These are phyloP conservation scores for Tenebrosternarchus preto DNA, from an alignment of 2,113 vertebrate genomes.

Conservation along the genomic window DNA sequence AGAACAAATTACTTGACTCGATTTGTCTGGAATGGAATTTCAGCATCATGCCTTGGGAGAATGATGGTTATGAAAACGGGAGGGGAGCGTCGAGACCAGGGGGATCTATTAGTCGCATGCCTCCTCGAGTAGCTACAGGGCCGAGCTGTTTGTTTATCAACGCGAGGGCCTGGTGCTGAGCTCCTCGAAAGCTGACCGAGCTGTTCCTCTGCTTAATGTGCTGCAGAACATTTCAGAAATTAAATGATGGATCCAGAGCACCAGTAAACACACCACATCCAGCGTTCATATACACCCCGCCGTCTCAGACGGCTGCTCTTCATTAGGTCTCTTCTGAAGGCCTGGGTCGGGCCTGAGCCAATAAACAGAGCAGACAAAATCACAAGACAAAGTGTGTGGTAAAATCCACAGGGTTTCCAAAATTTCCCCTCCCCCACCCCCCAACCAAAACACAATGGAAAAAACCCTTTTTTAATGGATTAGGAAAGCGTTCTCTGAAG, in stretches of 20 bases:
- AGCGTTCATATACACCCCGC: constrained; percentile 15
- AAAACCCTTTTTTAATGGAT: background rate
- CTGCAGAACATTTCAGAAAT: constrained; percentile 63
- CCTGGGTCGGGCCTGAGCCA: constrained; percentile 11
- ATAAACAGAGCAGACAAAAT: constrained; percentile 27
- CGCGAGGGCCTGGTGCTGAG: constrained; percentile 46
- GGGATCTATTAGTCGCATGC: constrained; percentile 9
- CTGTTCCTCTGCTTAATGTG: constrained; percentile 58
- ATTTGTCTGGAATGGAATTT: background rate
- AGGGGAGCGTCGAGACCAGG: background rate
- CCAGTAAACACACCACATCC: constrained; percentile 56
- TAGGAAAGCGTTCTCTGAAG: background rate
- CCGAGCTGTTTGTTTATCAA: constrained; percentile 63
- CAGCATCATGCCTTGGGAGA: background rate
- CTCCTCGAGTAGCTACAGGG: background rate
- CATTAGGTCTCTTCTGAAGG: constrained; percentile 39
- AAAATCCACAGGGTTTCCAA: constrained; percentile 5
- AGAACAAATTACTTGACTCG: background rate
- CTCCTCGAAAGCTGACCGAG: constrained; percentile 59
- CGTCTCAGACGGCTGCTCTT: constrained; percentile 21
- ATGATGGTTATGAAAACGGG: background rate
- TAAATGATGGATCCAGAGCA: constrained; percentile 57
- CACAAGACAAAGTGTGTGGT: constrained; percentile 36
- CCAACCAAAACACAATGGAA: background rate
- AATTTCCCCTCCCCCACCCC: background rate